Evolutionary conservation across 2,797 vertebrate species (phyloP).

Genomic region (Simalia tracyae): DNA sequence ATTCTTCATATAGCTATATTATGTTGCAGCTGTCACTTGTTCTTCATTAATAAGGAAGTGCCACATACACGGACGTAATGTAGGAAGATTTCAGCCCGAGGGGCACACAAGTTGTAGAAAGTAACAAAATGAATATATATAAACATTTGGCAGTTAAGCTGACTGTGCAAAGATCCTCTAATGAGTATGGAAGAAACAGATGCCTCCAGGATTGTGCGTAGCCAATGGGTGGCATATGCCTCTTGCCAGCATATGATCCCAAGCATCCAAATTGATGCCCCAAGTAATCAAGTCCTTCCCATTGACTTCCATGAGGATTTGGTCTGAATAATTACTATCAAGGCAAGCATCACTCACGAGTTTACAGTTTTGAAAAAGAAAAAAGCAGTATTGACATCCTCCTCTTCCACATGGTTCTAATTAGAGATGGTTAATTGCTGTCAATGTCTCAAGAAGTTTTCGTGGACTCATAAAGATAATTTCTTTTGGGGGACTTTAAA

Average conservation of each 20-base stretch:
- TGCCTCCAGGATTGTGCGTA: not conserved
- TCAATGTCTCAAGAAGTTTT: not conserved
- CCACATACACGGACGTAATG: not conserved
- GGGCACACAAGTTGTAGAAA: not conserved
- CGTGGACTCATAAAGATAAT: not conserved
- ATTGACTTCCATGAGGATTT: not conserved
- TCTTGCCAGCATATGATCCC: not conserved
- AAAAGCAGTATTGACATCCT: not conserved
- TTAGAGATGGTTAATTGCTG: slow-evolving; percentile 1
- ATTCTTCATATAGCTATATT: not conserved
- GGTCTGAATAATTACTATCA: not conserved
- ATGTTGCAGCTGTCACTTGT: not conserved
- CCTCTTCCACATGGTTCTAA: not conserved
- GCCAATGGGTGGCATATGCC: not conserved
- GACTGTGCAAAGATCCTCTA: not conserved
- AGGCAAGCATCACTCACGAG: not conserved
- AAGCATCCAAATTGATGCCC: not conserved
- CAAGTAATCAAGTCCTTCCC: not conserved
- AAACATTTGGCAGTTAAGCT: not conserved
- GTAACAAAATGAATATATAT: not conserved
- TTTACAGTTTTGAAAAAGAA: not conserved
- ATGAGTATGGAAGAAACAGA: not conserved
- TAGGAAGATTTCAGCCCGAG: not conserved
- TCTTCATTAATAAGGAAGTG: not conserved
- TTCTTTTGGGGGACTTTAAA: not conserved